phyloP scores from a whole-genome alignment of 2,797 vertebrate species.

The Myotis pilosus region DNA sequence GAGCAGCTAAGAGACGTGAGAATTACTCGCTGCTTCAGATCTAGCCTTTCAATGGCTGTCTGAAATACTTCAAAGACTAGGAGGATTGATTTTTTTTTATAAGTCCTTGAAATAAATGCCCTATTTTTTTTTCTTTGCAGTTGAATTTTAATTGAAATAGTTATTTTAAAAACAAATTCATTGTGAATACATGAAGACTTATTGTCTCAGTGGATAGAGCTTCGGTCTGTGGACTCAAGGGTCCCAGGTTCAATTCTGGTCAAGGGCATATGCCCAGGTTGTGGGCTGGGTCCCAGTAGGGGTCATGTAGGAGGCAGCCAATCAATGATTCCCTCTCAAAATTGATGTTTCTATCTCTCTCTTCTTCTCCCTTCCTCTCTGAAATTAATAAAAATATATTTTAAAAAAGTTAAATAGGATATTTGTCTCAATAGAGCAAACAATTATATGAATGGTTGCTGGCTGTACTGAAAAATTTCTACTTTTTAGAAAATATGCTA shows the following conservation, averaged over 20 bases:
- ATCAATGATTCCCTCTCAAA: too few relatives aligned
- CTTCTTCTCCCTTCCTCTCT: too few relatives aligned
- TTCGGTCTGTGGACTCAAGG: too few relatives aligned
- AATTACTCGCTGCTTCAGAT: constrained; percentile 48
- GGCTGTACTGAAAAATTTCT: not conserved
- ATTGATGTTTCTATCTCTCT: too few relatives aligned
- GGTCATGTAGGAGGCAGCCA: too few relatives aligned
- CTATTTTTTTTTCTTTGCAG: constrained; percentile 6
- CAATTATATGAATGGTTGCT: not conserved
- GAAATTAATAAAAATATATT: too few relatives aligned
- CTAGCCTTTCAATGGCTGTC: constrained; percentile 42
- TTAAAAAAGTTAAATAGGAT: not conserved
- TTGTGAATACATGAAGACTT: not conserved
- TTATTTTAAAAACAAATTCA: constrained; percentile 8
- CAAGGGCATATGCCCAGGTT: too few relatives aligned
- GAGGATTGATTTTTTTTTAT: constrained; percentile 55
- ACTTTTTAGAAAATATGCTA: not conserved
- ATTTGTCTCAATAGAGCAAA: not conserved
- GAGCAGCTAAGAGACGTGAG: constrained; percentile 56
- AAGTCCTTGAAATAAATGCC: constrained; percentile 48
- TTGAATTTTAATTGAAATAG: constrained; percentile 35
- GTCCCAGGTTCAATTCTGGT: too few relatives aligned
- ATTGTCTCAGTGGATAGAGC: too few relatives aligned
- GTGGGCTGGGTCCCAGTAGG: too few relatives aligned
- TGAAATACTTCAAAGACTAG: constrained; percentile 62